These are phyloP conservation scores for Hypercompe scribonia DNA, from an alignment of 2,888 invertebrate genomes.

Conservation along the genomic window DNA sequence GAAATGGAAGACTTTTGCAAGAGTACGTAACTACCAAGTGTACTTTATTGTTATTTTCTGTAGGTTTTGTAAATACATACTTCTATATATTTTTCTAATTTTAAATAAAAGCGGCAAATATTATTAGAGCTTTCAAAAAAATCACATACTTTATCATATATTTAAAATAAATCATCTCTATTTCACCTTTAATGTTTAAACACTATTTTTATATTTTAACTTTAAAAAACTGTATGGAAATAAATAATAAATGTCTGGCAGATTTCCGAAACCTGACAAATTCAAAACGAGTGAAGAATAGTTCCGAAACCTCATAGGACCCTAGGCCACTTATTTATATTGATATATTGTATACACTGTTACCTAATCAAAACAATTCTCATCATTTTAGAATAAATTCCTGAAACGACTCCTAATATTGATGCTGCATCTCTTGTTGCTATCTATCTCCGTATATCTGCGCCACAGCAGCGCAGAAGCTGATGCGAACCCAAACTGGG, in stretches of 20 bases:
- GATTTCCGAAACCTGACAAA: not conserved
- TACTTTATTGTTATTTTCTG: not conserved
- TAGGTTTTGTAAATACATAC: too few relatives aligned
- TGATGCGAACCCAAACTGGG: conserved; percentile 74
- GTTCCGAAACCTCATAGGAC: not conserved
- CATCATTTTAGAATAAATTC: conserved; percentile 92
- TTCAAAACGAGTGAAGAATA: not conserved
- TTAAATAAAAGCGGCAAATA: too few relatives aligned
- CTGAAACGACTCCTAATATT: conserved; percentile 95
- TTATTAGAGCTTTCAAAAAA: too few relatives aligned
- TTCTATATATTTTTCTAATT: too few relatives aligned
- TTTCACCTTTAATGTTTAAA: too few relatives aligned
- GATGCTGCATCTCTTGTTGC: conserved; percentile 93
- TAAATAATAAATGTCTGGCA: not conserved
- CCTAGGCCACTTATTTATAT: too few relatives aligned
- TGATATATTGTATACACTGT: not conserved
- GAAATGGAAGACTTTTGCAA: conserved; percentile 99
- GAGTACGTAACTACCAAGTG: conserved; percentile 84
- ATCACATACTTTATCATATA: too few relatives aligned
- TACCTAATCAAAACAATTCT: not conserved
- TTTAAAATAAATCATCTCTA: too few relatives aligned
- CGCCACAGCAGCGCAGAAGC: conserved; percentile 87
- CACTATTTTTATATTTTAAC: not conserved
- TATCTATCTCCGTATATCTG: conserved; percentile 96
- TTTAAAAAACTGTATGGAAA: not conserved